Evolutionary conservation across 64 coral and sea anemone species (phyloP).

Genomic region (Stichodactyla mertensii): DNA sequence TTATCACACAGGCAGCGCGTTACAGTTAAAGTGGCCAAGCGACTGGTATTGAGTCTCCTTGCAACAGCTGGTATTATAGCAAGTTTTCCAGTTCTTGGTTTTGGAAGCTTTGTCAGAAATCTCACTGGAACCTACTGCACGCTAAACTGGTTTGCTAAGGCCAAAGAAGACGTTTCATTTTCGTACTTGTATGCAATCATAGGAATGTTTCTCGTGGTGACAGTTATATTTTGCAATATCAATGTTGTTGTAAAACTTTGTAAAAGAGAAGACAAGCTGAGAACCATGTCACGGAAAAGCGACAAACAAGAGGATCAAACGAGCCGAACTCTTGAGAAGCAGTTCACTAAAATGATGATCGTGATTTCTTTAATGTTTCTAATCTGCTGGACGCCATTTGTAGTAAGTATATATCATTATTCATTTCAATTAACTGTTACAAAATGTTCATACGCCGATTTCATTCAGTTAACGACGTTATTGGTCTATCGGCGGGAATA

Average conservation of each 20-base stretch:
- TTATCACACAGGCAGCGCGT: constrained; percentile 69
- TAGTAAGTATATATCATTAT: constrained; percentile 44
- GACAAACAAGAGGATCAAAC: background rate
- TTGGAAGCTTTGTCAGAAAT: constrained; percentile 73
- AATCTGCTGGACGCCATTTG: constrained; percentile 74
- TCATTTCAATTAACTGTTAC: background rate
- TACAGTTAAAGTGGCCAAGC: constrained; percentile 41
- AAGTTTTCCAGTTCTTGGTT: constrained; percentile 47
- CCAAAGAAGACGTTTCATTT: constrained; percentile 42
- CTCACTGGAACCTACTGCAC: constrained; percentile 66
- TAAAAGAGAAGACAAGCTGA: constrained; percentile 4
- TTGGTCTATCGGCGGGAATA: too few species aligned
- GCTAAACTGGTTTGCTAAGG: constrained; percentile 71
- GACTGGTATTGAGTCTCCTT: constrained; percentile 27
- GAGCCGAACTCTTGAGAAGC: constrained; percentile 42
- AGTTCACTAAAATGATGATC: constrained; percentile 78
- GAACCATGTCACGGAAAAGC: background rate
- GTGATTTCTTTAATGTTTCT: constrained; percentile 74
- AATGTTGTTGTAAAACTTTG: constrained; percentile 64
- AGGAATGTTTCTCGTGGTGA: constrained; percentile 44
- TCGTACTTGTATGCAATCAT: constrained; percentile 55
- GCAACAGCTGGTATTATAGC: constrained; percentile 35
- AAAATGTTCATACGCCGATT: too few species aligned
- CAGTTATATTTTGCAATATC: constrained; percentile 67
- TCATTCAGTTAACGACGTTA: too few species aligned